A percentile compares a stretch with the other conserved stretches of the same genome.
phyloP scores from a whole-genome alignment of 2,888 invertebrate genomes.

The Petrophora chlorosata region DNA sequence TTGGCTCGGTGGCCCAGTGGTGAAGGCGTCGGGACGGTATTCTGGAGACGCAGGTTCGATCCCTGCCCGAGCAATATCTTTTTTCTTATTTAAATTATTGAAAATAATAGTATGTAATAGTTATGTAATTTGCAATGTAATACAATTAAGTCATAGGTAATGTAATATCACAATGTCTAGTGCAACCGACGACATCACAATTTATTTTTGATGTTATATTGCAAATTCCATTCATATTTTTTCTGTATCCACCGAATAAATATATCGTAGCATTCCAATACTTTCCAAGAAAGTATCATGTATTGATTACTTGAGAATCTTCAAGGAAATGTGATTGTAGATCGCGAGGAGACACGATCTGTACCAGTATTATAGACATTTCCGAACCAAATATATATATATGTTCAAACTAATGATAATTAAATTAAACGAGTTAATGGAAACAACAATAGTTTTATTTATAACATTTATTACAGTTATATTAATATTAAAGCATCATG shows the following conservation, averaged over 20 bases:
- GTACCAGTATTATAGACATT: conserved; percentile 68
- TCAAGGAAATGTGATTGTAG: conserved; percentile 36
- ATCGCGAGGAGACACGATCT: conserved; percentile 49
- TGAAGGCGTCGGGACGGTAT: no score
- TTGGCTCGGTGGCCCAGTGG: no score
- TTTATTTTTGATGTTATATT: conserved; percentile 3
- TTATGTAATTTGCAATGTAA: conserved; percentile 7
- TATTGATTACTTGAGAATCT: conserved; percentile 14
- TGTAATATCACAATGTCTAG: neutral
- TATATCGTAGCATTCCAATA: conserved; percentile 29
- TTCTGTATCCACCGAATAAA: conserved; percentile 21
- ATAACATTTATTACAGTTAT: neutral
- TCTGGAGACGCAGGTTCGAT: no score
- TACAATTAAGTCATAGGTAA: neutral
- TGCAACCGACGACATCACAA: no score
- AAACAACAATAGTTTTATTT: conserved; percentile 46
- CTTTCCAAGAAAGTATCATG: conserved; percentile 23
- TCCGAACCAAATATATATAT: conserved; percentile 68
- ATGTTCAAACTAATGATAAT: conserved; percentile 47
- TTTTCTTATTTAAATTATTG: no score
- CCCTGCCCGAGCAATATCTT: no score
- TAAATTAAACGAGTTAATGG: conserved; percentile 61
- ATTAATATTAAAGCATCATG: neutral
- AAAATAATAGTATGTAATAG: no score
- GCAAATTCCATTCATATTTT: neutral